Evolutionary conservation across 1,140 invertebrate species (phyloP).

Genomic region (Drosophila leontia): DNA sequence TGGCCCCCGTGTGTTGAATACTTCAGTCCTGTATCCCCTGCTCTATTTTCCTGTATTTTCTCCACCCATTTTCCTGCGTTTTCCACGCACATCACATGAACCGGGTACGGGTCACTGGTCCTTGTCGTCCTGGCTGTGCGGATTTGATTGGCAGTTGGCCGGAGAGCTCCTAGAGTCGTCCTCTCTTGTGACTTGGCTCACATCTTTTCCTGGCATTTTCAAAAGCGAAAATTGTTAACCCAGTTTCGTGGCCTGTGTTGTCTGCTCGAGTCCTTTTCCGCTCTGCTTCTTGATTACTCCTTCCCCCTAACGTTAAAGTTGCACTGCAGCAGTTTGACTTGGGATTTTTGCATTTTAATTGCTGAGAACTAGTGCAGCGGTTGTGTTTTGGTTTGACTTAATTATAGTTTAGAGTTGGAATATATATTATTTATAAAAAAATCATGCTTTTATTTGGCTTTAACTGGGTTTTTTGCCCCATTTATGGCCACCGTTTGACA

Average conservation of each 20-base stretch:
- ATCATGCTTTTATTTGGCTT: not conserved
- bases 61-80: slow-evolving; percentile 24
- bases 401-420: not conserved
- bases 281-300: slow-evolving; percentile 28
- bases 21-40: not conserved
- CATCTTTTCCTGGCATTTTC: slow-evolving; percentile 29
- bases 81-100: slow-evolving; percentile 39
- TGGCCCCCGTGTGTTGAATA: slow-evolving; percentile 24
- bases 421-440: not conserved
- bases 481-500: too few species aligned
- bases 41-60: slow-evolving; percentile 23
- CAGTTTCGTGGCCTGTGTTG: slow-evolving; percentile 36
- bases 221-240: slow-evolving; percentile 39
- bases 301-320: slow-evolving; percentile 17
- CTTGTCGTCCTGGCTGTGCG: slow-evolving; percentile 8
- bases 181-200: slow-evolving; percentile 20
- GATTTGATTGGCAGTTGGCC: slow-evolving; percentile 43
- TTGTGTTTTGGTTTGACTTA: slow-evolving; percentile 16
- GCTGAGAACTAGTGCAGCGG: slow-evolving; percentile 30
- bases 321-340: slow-evolving; percentile 14
- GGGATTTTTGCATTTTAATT: slow-evolving; percentile 19
- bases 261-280: slow-evolving; percentile 31
- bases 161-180: slow-evolving; percentile 1
- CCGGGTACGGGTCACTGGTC: slow-evolving; percentile 20
- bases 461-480: not conserved